A percentile compares a stretch with the other conserved stretches of the same genome.
These are phyloP conservation scores for Salminus brasiliensis DNA, from an alignment of 2,113 vertebrate species.

Conservation along the genomic window DNA sequence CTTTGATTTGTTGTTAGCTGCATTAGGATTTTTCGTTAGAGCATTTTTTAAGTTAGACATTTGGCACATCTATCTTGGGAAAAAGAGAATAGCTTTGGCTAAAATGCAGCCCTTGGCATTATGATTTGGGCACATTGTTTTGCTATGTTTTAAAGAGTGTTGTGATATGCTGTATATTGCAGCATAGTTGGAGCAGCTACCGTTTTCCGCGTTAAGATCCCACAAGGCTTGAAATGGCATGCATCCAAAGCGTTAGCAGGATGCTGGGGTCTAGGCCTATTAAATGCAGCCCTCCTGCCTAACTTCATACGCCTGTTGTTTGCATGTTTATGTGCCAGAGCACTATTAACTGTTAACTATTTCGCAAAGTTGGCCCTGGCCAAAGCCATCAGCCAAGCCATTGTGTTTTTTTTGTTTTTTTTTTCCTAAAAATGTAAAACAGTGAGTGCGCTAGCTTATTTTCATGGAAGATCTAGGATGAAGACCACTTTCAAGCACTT, in stretches of 20 bases:
- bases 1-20: background rate
- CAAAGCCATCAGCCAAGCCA: background rate
- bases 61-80: background rate
- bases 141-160: constrained; percentile 22
- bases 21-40: background rate
- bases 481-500: background rate
- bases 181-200: background rate
- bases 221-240: constrained; percentile 29
- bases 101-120: constrained; percentile 5
- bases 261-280: constrained; percentile 54
- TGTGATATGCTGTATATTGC: background rate
- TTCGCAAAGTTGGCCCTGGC: constrained; percentile 1
- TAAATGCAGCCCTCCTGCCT: constrained; percentile 45
- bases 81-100: background rate
- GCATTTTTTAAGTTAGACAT: background rate
- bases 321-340: constrained; percentile 57
- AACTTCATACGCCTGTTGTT: constrained; percentile 57
- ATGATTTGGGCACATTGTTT: constrained; percentile 43
- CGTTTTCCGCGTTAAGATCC: constrained; percentile 11
- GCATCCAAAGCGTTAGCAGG: constrained; percentile 51
- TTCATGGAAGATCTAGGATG: background rate
- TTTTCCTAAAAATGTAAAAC: background rate
- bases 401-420: constrained; percentile 18
- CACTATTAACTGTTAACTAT: constrained; percentile 58
- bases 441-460: background rate